Base-by-base conservation (phyloP, 2,113 vertebrate species). In the Chionomys nivalis region DNA sequence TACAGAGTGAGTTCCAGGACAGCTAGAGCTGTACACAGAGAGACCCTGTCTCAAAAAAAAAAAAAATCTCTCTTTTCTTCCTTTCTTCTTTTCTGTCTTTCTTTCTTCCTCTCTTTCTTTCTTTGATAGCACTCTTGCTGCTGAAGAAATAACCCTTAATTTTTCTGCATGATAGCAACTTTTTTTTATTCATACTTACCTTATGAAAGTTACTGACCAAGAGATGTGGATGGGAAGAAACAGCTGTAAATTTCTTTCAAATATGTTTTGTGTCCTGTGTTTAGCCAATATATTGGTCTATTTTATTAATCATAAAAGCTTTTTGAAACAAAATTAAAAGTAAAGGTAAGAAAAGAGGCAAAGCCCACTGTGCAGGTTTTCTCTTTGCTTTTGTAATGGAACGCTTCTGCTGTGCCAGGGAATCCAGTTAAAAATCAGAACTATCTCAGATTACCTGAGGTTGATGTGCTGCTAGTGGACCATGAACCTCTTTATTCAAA, bases 381-480 rank as follows among this genome's bases (percentile, higher is more conserved):
- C 92, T 9, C 75, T 17, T 91, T 81, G 88, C 58, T 66, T 91
- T 95, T 88, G 33, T 91, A 89, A 31, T n/a, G 19, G 68, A 94
- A 92, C 55, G 23, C 61, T 44, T 94, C 52, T 70, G 28, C 65
- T 89, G 63, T 91, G 83, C 58, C 75, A 93, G 65, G 65, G 95
- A 95, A 93, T 89, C 65, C 75, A 94, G 44, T 90, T 76, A 95
- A 49, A 95, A 93, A 24, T 93, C 78, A 95, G n/a, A 90, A 81
- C 91, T 31, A 75, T 75, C n/a, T 70, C 78, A 52, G 42, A 89
- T 92, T 89, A 90, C 75, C 65, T 78, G 73, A 97, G 85, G 77
- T 90, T 75, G 89, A 68, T 49, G n/a, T 39, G 24, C 52, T 76
- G 61, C 55, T 75, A 73, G 36, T 75, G 75, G 89, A 42, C 61